Evolutionary conservation across 1,140 invertebrate genomes (phyloP).

Genomic region (Rhopalosiphum padi): DNA sequence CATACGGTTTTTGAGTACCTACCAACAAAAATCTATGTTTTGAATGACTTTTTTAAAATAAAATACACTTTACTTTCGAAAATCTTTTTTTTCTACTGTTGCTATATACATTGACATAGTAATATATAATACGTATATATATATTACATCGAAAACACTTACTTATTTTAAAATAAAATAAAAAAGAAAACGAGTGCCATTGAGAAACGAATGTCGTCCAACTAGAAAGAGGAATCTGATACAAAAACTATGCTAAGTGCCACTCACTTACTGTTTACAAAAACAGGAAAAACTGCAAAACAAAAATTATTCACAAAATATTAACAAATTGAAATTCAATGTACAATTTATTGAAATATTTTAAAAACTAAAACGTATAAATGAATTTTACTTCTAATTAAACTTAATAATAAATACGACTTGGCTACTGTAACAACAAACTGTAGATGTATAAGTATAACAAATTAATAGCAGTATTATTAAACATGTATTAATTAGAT

Average conservation of each 20-base stretch:
- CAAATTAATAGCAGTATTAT: neutral
- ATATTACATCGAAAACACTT: neutral
- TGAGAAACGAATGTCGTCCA: neutral
- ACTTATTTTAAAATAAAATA: neutral
- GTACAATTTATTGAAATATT: neutral
- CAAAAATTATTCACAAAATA: constrained; percentile 11
- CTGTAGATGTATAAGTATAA: neutral
- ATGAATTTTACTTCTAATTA: neutral
- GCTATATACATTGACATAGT: neutral
- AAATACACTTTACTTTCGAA: neutral
- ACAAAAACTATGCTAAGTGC: neutral
- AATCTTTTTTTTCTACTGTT: neutral
- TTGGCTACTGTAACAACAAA: neutral
- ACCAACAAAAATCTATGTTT: neutral
- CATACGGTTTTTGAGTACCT: neutral
- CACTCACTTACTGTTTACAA: neutral
- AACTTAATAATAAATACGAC: neutral
- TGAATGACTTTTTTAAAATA: neutral
- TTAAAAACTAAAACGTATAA: neutral
- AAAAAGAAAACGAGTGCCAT: neutral
- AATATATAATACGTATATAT: neutral
- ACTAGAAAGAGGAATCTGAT: neutral
- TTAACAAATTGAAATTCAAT: neutral
- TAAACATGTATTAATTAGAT: neutral
- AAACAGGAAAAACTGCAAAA: neutral